Conservation (phyloP, 2,888 invertebrate species). For the Agrochola circellaris region DNA sequence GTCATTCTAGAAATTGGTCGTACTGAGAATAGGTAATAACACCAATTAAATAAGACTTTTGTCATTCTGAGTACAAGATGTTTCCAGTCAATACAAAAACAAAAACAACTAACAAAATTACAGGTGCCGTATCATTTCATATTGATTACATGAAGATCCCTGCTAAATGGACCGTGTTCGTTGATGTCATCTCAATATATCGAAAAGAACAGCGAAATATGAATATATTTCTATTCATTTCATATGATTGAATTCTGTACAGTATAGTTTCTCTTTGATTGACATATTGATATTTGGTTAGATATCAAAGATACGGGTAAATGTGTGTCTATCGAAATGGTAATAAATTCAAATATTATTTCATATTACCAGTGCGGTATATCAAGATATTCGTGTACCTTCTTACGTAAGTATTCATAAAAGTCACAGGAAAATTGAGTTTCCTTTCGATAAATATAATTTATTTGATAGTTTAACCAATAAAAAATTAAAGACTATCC, state of each 20-base stretch:
- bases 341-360: conserved; percentile 24
- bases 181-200: not conserved
- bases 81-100: not conserved
- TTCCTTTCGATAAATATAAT: conserved; percentile 16
- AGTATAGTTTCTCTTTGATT: conserved; percentile 33
- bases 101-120: not conserved
- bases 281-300: conserved; percentile 28
- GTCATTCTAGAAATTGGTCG: not conserved
- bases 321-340: not conserved
- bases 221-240: not conserved
- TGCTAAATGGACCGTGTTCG: not conserved
- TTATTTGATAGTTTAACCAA: conserved; percentile 22
- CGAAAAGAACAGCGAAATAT: not conserved
- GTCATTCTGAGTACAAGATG: not conserved
- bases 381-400: conserved; percentile 4
- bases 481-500: conserved; percentile 1
- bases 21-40: too few species aligned
- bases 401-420: conserved; percentile 18
- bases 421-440: conserved; percentile 37
- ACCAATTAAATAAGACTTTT: not conserved
- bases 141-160: not conserved
- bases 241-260: conserved; percentile 5
- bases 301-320: conserved; percentile 16
- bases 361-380: not conserved
- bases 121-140: not conserved